Evolutionary conservation across 2,888 invertebrate genomes (phyloP), one percentile per base, ranked within the genome.

Genomic region (Drosophila fungiperda): DNA sequence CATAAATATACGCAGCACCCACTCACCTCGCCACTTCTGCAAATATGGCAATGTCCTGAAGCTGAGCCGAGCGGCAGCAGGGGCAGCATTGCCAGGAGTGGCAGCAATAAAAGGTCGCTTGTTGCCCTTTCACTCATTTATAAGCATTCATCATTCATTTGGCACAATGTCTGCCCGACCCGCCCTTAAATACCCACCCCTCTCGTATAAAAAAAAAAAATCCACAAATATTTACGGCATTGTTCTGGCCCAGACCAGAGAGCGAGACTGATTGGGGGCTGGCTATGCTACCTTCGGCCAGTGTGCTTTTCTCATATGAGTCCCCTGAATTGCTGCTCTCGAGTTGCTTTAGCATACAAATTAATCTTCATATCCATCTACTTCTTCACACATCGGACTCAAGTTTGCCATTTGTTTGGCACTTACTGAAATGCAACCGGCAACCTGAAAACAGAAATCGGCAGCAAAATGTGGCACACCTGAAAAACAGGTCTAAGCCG

Each of bases 101-200:
- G 69, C 65, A 69, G 73, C 80, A 85, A 78, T 61, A 69, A 73
- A 83, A 85, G 89, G 89, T 88, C 87, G 68, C 82, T 62, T 72
- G 66, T 68, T 68, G 81, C 72, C 74, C 80, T 78, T 60, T 73
- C 52, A 78, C 83, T 86, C 87, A 79, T 86, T 88, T 78, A 78
- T 81, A 77, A 73, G 78, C 82, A 88, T 87, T 83, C 80, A 87
- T 87, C 90, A 88, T 79, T 83, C 83, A 90, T 86, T 81, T 84
- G 83, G 79, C 79, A 77, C 69, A 77, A 66, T 65, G 76, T 69
- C 73, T 70, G 68, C 35, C 9, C 9, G 53, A 54, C 63, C 40
- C 17, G 11, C 32, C 35, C 57, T 23, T 11, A 23, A 15, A 23
- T 33, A 20, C 35, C 4, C 38, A 5, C n/a, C 29, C 15, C 33